Evolutionary conservation across 2,888 invertebrate species (phyloP), one percentile per base, ranked within the genome.

Genomic region (Hedya salicella): DNA sequence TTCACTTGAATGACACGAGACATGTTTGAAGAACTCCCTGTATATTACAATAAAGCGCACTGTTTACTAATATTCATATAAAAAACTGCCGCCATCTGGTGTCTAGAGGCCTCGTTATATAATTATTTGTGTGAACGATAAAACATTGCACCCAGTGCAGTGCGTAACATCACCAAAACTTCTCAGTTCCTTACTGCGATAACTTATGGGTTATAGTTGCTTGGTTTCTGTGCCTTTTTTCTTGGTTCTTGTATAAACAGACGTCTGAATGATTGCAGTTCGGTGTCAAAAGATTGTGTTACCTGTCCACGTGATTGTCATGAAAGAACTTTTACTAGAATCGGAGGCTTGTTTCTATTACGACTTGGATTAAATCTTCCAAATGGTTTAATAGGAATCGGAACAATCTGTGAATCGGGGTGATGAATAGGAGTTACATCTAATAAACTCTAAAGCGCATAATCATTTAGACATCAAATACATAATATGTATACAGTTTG

Each of bases 11-110:
- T n/a, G n/a, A n/a, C n/a, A n/a, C n/a, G n/a, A n/a, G n/a, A n/a
- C n/a, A n/a, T n/a, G n/a, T n/a, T n/a, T 57, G 13, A 30, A 14
- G 0, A 50, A 36, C 68, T 85, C 60, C 80, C 87, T 84, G 69
- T 89, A 81, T 59, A 63, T 65, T 49, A 68, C 74, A 81, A 83
- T 85, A 83, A 78, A 82, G 78, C 52, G 8, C 77, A 72, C 69
- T 89, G 90, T 90, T 91, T 91, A 91, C 88, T 81, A 88, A 88
- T 85, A 87, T 82, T 83, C 79, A 77, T 75, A 78, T 81, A 87
- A 87, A 88, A 88, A 86, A 79, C 82, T n/a, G 79, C 76, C 83
- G 85, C 86, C 91, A 91, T 91, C 91, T 91, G 91, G 86, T 76
- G 76, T 75, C 74, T 74, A 76, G 62, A 32, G 57, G 62, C 69